Base-by-base conservation (phyloP, 1,140 invertebrate genomes). In the Cylas formicarius region DNA sequence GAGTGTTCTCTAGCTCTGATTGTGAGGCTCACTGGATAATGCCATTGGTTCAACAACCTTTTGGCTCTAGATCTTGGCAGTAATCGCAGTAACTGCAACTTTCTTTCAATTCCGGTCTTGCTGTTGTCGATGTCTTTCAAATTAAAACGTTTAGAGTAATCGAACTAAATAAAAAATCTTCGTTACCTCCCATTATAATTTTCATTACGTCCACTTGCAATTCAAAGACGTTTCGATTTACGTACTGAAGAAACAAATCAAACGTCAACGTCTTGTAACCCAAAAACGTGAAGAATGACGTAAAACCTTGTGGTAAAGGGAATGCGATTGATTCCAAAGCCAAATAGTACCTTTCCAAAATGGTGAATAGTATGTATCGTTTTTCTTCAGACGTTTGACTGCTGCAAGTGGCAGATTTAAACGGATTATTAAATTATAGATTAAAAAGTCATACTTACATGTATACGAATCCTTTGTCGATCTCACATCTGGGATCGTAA, bases 121-220 rank as follows among this genome's bases (percentile, higher is more conserved):
- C 75, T 73, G 54, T 88, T 82, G 31, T 78, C 74, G 40, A 83
- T 78, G 60, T 83, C 84, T 86, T 50, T 19, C 44, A 50, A 42
- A 23, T 28, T 20, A 20, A 7, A 32, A 41, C 14, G 13, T n/a
- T n/a, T n/a, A n/a, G n/a, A n/a, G n/a, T n/a, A n/a, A n/a, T n/a
- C n/a, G 13, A 19, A 44, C 32, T 40, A 31, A 44, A n/a, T 26
- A 32, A 24, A 3, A 16, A 34, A 31, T 20, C 10, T 38, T 39
- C 57, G 40, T 63, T 58, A 87, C 84, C 81, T 53, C 79, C 76
- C 59, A 90, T 79, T 48, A 90, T 86, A 32, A 76, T 74, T 71
- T 89, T 90, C 62, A 88, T 80, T 2, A 89, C 85, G 59, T 90
- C 86, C 17, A 89, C 81, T 71, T 90, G 86, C 36, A 90, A 64